phyloP scores from a whole-genome alignment of 2,888 invertebrate species.

The Ptychoptera contaminata region DNA sequence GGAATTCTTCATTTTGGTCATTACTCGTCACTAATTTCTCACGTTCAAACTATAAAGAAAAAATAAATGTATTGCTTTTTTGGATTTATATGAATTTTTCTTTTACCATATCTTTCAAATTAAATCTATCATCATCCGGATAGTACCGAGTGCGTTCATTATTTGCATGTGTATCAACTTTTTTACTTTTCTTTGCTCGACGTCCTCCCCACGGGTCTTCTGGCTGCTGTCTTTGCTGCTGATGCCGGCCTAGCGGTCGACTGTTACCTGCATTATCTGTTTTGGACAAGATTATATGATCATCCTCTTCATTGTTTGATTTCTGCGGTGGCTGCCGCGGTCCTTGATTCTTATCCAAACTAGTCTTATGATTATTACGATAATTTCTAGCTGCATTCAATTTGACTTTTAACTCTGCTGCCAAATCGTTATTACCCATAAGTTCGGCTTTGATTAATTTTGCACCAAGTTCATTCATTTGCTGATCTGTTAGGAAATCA shows the following conservation, averaged over 20 bases:
- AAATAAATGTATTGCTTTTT: slow-evolving; percentile 12
- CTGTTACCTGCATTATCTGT: slow-evolving; percentile 52
- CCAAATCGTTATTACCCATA: slow-evolving; percentile 60
- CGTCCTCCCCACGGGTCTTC: slow-evolving; percentile 14
- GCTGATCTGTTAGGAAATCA: slow-evolving; percentile 50
- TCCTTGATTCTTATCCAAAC: slow-evolving; percentile 9
- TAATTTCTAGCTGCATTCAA: slow-evolving; percentile 51
- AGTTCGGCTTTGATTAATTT: slow-evolving; percentile 90
- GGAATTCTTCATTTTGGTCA: slow-evolving; percentile 67
- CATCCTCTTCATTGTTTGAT: slow-evolving; percentile 24
- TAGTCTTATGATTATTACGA: slow-evolving; percentile 15
- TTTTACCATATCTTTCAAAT: slow-evolving; percentile 64
- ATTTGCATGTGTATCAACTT: slow-evolving; percentile 52
- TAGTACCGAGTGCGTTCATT: slow-evolving; percentile 69
- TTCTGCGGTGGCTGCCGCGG: slow-evolving; percentile 7
- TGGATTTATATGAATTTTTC: neutral
- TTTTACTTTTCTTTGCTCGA: slow-evolving; percentile 22
- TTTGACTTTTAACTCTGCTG: slow-evolving; percentile 53
- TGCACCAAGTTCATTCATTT: slow-evolving; percentile 82
- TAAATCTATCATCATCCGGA: slow-evolving; percentile 78
- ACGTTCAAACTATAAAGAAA: slow-evolving; percentile 44
- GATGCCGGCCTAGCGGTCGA: slow-evolving; percentile 42
- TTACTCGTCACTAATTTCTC: slow-evolving; percentile 67
- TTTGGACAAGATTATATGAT: slow-evolving; percentile 48
- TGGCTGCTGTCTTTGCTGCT: slow-evolving; percentile 32